Evolutionary conservation across 1,140 invertebrate species (phyloP).

Genomic region (Procambarus clarkii): DNA sequence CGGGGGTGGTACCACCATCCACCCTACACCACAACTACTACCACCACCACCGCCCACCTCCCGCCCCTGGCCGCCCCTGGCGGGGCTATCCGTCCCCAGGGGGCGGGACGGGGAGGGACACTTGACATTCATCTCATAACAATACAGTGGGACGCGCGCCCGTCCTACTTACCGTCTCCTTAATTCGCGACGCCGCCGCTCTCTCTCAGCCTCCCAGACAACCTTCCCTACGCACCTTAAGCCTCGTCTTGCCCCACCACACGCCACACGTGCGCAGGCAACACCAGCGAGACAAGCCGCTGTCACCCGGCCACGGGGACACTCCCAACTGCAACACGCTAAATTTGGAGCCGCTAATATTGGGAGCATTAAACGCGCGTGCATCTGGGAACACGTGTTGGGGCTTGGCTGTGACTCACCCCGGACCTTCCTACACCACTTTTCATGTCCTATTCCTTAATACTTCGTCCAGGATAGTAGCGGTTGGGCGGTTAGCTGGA

Average conservation of each 20-base stretch:
- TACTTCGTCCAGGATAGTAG: not conserved
- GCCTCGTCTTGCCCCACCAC: too few species aligned
- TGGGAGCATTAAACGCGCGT: not conserved
- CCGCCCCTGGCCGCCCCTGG: too few species aligned
- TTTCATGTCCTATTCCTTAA: not conserved
- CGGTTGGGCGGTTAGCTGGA: too few species aligned
- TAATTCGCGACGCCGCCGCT: too few species aligned
- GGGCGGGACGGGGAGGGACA: not conserved
- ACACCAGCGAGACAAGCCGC: too few species aligned
- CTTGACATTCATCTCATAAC: conserved; percentile 55
- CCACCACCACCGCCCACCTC: too few species aligned
- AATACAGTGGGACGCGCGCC: conserved; percentile 7
- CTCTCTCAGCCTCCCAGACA: not conserved
- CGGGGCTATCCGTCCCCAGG: not conserved
- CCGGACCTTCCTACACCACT: not conserved
- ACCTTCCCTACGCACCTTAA: too few species aligned
- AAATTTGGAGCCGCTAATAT: not conserved
- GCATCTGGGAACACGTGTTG: conserved; percentile 47
- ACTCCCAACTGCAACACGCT: not conserved
- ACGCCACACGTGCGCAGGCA: not conserved
- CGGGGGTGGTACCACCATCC: too few species aligned
- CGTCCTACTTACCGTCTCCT: not conserved
- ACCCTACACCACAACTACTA: too few species aligned
- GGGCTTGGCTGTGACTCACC: conserved; percentile 24
- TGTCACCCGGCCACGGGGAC: too few species aligned